Conservation (phyloP, 1,140 invertebrate species). For the Drosophila nigrodunni region DNA sequence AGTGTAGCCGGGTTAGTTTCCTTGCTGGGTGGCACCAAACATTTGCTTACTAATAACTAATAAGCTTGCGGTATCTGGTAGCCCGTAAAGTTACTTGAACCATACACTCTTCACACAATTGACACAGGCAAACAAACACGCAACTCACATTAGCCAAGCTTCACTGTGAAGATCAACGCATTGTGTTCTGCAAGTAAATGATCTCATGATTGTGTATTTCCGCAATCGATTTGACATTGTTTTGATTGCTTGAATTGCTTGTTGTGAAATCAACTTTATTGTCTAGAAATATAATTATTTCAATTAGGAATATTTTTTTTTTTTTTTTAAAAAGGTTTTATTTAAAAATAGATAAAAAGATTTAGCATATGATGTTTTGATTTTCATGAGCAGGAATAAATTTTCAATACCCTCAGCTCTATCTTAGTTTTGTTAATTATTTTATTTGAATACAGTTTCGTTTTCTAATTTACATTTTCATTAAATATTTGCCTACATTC, state of each 20-base stretch:
- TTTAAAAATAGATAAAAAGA: no score
- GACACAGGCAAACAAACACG: conserved; percentile 17
- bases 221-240: conserved; percentile 5
- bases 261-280: no score
- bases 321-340: no score
- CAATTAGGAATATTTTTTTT: no score
- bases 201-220: conserved; percentile 6
- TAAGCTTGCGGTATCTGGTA: conserved; percentile 22
- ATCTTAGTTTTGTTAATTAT: background rate
- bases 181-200: background rate
- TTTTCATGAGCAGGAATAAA: no score
- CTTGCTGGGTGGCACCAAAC: conserved; percentile 44
- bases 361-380: no score
- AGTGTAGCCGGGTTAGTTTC: conserved; percentile 1
- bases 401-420: no score
- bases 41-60: conserved; percentile 41
- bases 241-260: background rate
- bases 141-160: conserved; percentile 5
- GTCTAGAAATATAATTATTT: no score
- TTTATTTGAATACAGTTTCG: background rate
- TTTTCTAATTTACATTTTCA: background rate
- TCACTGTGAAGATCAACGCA: background rate
- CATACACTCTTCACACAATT: conserved; percentile 22
- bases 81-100: conserved; percentile 20
- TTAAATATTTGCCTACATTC: no score